Conservation (phyloP, 2,888 invertebrate species). For the Clivina fossor region DNA sequence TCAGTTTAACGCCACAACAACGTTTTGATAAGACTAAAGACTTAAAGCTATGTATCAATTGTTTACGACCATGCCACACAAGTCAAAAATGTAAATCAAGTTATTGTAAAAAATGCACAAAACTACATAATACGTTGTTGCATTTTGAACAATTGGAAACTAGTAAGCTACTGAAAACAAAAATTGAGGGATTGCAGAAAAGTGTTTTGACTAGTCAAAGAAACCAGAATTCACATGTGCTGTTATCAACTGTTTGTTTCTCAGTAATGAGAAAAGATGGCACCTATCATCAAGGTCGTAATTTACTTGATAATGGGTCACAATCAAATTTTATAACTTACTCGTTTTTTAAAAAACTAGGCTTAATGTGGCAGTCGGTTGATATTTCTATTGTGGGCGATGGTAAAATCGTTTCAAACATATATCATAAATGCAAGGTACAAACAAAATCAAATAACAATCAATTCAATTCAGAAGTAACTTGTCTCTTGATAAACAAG, state of each 20-base stretch:
- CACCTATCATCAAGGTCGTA: background rate
- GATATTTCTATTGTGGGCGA: constrained; percentile 10
- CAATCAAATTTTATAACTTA: background rate
- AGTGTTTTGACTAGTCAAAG: too few relatives aligned
- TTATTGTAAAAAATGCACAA: constrained; percentile 22
- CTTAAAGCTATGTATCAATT: constrained; percentile 3
- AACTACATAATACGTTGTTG: constrained; percentile 8
- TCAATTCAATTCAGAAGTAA: too few relatives aligned
- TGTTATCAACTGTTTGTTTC: background rate
- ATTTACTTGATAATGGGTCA: too few relatives aligned
- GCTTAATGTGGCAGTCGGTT: background rate
- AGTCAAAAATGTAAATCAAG: background rate
- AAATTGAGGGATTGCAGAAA: too few relatives aligned
- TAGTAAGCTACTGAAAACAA: too few relatives aligned
- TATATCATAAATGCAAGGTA: background rate
- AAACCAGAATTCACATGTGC: too few relatives aligned
- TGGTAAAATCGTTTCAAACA: constrained; percentile 4
- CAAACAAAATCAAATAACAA: too few relatives aligned
- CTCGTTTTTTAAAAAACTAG: background rate
- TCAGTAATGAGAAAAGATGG: background rate
- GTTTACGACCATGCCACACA: background rate
- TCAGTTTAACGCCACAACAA: too few relatives aligned
- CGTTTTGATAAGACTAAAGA: constrained; percentile 8
- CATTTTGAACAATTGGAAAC: background rate
- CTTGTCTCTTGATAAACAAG: too few relatives aligned